Base-by-base conservation (phyloP, 2,113 vertebrate genomes). In the Pyrgilauda ruficollis region DNA sequence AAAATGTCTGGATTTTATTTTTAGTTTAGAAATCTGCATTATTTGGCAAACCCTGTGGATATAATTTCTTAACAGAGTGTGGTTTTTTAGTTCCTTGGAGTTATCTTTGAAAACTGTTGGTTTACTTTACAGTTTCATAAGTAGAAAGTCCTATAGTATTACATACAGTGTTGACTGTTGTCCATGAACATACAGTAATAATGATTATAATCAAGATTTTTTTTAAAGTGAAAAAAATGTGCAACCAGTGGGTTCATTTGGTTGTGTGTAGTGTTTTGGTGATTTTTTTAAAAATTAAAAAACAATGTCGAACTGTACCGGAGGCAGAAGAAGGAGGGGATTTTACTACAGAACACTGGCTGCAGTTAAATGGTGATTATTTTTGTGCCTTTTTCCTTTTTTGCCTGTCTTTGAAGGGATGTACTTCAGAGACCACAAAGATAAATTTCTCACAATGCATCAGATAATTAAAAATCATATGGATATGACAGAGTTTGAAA, bases 221-320 rank as follows among this genome's bases (percentile, higher is more conserved):
- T 14, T 31, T 13, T 4, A 5, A n/a, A 13, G 3, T 6, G 9
- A 30, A 22, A 84, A 84, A 77, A 15, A 41, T 7, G 15, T 55
- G 14, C 26, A 46, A 43, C 35, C 11, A 30, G 2, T 0, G 3
- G 7, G 7, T 20, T 69, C 4, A 12, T 63, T 84, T 68, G 37
- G 12, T 41, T 55, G 7, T 55, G 11, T 39, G 14, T 76, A 28
- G 47, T 75, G 6, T 59, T 55, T 39, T 46, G 33, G 6, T 61
- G 15, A 19, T n/a, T 21, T 66, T 81, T 52, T 53, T 2, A 6
- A 27, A 41, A 41, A 9, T 44, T 33, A 23, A 35, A 35, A 41
- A 39, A 15, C 7, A 23, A 3, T 1, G 16, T 50, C 11, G 7
- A 18, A 3, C 1, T 61, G 11, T 55, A 26, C 15, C 3, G 63